Base-by-base conservation (phyloP, 2,113 vertebrate species). In the Hassar affinis region DNA sequence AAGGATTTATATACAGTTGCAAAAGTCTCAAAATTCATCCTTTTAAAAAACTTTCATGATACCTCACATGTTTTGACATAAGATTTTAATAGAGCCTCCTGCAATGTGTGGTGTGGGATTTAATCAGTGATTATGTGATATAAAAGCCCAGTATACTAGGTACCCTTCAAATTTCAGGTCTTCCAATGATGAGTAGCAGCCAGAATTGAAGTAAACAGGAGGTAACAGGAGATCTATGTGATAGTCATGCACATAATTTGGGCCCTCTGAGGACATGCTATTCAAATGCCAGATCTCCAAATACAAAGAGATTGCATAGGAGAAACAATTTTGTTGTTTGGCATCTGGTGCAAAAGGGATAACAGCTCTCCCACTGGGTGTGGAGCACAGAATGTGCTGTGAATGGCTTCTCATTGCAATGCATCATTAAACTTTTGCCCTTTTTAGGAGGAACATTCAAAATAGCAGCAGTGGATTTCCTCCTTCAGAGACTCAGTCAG, bases 361-460 rank as follows among this genome's bases (percentile, higher is more conserved):
- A 68, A 54, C 82, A 78, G 38, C 61, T 22, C 61, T 57, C 49
- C 61, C 2, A 47, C 20, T 66, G 62, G 68, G 68, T 71, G 57
- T 30, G 47, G 56, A 54, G 49, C 75, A 78, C 75, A 78, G 75
- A 69, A 78, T 57, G 75, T 68, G 51, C 62, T 69, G 18, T 78
- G 75, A 84, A 84, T 54, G 62, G 69, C 82, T 78, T 78, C 82
- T 47, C 72, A 76, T 77, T 83, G 56, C 57, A 52, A 76, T 61
- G 81, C 81, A 76, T 83, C 81, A 76, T 76, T 83, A 77, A 51
- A 77, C 57, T 64, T 83, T 83, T 76, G 72, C 56, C 69, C 81
- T 52, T 61, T 61, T 74, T 75, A 49, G 68, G 27, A 82, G 69
- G 42, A 76, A 47, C 72, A 33, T 64, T 83, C 10, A 72, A 82